A percentile compares a stretch with the other conserved stretches of the same genome.
Evolutionary conservation across 2,113 vertebrate genomes (phyloP).

Genomic region (Syrmaticus mikado): DNA sequence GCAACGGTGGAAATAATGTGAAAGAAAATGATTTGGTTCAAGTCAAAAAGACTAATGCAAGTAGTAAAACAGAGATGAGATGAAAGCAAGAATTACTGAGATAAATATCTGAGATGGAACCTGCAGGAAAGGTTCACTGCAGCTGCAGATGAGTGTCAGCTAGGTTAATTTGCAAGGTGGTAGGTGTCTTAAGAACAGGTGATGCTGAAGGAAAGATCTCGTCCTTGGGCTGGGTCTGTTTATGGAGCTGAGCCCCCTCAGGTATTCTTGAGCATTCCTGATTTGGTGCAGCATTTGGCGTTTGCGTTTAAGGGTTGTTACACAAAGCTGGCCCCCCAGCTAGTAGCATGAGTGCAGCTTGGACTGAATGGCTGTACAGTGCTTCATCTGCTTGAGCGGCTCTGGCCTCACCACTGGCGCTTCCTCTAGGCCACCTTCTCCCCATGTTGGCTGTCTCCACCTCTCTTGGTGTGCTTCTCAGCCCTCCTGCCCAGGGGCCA

Average conservation of each 20-base stretch:
- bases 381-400: background rate
- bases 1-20: background rate
- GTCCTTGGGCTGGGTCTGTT: conserved; percentile 6
- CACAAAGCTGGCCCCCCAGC: background rate
- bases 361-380: background rate
- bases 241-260: background rate
- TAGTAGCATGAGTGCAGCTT: background rate
- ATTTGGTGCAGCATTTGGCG: background rate
- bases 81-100: conserved; percentile 7
- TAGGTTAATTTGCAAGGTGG: conserved; percentile 40
- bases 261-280: conserved; percentile 15
- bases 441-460: fast-evolving
- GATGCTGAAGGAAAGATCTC: background rate
- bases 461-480: background rate
- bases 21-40: background rate
- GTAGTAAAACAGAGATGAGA: background rate
- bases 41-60: conserved; percentile 16
- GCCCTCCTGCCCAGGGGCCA: background rate
- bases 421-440: background rate
- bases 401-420: background rate
- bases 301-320: background rate
- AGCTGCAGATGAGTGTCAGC: background rate
- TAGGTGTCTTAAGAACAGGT: background rate
- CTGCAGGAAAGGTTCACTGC: background rate
- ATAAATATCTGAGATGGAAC: background rate